These are phyloP conservation scores for Leptothorax acervorum DNA, from an alignment of 2,888 invertebrate genomes.

Conservation along the genomic window DNA sequence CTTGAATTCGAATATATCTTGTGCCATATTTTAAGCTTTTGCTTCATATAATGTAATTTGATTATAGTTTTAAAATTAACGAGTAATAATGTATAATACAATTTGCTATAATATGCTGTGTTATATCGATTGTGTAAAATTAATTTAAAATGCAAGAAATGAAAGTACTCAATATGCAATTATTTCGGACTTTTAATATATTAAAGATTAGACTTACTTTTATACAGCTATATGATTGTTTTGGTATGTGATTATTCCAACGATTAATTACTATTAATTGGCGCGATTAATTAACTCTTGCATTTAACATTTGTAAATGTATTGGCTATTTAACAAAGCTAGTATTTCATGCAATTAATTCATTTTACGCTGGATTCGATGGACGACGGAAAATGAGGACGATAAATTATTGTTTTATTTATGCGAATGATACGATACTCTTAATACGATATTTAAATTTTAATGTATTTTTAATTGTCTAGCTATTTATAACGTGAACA, in stretches of 20 bases:
- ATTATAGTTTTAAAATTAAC: conserved; percentile 21
- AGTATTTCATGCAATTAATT: not conserved
- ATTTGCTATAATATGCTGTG: not conserved
- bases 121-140: not conserved
- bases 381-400: not conserved
- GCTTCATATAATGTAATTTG: not conserved
- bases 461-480: not conserved
- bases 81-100: not conserved
- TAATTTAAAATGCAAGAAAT: not conserved
- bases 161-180: not conserved
- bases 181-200: not conserved
- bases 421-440: not conserved
- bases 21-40: not conserved
- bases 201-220: not conserved
- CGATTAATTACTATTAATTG: conserved; percentile 7
- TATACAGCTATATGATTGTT: not conserved
- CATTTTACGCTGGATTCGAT: not conserved
- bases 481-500: not conserved
- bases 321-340: not conserved
- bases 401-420: conserved; percentile 10
- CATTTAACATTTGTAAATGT: not conserved
- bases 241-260: not conserved
- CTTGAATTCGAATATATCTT: not conserved
- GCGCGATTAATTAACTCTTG: not conserved
- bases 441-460: not conserved